A percentile compares a stretch with the other conserved stretches of the same genome.
Conservation (phyloP, 2,113 vertebrate species). For the Suncus etruscus region DNA sequence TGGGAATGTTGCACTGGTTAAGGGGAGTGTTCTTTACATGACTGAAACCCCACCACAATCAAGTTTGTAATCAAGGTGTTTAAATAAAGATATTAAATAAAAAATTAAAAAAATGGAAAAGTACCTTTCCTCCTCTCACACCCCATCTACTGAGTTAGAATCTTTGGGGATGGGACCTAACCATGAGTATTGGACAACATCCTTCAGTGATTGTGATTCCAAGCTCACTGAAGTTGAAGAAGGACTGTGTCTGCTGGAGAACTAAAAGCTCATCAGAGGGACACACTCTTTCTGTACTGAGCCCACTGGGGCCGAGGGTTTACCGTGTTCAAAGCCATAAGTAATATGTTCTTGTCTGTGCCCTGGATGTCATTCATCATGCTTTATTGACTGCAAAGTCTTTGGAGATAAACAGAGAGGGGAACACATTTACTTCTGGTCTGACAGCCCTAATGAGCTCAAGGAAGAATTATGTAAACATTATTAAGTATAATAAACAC, state of each 20-base stretch:
- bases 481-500: slow-evolving; percentile 90
- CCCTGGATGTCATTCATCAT: slow-evolving; percentile 64
- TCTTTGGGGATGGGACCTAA: neutral
- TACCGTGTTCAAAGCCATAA: slow-evolving; percentile 24
- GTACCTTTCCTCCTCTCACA: neutral
- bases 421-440: slow-evolving; percentile 78
- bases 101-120: neutral
- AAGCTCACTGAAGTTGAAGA: slow-evolving; percentile 39
- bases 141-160: neutral
- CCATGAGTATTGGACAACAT: neutral
- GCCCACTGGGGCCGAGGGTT: neutral
- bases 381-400: slow-evolving; percentile 71
- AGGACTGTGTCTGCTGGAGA: neutral
- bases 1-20: too few species aligned
- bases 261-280: neutral
- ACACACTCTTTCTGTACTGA: neutral
- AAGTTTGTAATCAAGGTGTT: too few species aligned
- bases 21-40: too few species aligned
- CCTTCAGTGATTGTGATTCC: neutral
- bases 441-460: slow-evolving; percentile 87
- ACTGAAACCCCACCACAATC: too few species aligned
- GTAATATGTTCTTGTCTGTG: neutral
- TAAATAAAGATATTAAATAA: too few species aligned
- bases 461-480: slow-evolving; percentile 88
- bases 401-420: slow-evolving; percentile 80